Evolutionary conservation across 23 tunicate species (phyloP).

Genomic region (Trididemnum clinides): DNA sequence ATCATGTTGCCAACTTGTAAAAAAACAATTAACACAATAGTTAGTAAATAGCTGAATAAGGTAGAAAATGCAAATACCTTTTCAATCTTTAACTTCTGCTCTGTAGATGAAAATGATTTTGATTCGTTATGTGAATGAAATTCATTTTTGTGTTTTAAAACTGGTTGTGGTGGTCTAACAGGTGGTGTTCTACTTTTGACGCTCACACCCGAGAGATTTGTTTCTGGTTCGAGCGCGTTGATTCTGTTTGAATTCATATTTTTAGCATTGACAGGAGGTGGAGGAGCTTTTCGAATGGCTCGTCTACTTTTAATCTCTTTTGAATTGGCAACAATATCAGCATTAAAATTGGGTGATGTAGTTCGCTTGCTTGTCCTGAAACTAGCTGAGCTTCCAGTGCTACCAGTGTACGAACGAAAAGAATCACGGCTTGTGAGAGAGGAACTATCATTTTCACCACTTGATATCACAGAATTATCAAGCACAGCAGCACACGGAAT

Average conservation of each 20-base stretch:
- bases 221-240: not conserved
- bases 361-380: not conserved
- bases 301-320: not conserved
- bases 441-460: not conserved
- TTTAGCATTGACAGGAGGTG: slow-evolving; percentile 12
- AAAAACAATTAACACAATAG: too few species aligned
- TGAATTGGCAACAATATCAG: not conserved
- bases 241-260: not conserved
- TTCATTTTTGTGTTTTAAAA: not conserved
- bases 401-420: not conserved
- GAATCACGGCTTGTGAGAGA: slow-evolving; percentile 5
- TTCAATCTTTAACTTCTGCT: slow-evolving; percentile 58
- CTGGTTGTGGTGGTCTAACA: slow-evolving; percentile 51
- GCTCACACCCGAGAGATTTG: not conserved
- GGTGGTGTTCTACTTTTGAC: slow-evolving; percentile 23
- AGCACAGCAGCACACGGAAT: not conserved
- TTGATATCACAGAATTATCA: not conserved
- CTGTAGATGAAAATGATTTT: not conserved
- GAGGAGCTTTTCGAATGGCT: slow-evolving; percentile 52
- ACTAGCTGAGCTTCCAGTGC: not conserved
- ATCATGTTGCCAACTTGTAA: too few species aligned
- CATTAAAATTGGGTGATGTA: not conserved
- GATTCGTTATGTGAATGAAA: not conserved
- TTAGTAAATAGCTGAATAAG: too few species aligned
- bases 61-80: too few species aligned